These are phyloP conservation scores for Chiloscyllium plagiosum DNA, from an alignment of 2,113 vertebrate species.

Conservation along the genomic window DNA sequence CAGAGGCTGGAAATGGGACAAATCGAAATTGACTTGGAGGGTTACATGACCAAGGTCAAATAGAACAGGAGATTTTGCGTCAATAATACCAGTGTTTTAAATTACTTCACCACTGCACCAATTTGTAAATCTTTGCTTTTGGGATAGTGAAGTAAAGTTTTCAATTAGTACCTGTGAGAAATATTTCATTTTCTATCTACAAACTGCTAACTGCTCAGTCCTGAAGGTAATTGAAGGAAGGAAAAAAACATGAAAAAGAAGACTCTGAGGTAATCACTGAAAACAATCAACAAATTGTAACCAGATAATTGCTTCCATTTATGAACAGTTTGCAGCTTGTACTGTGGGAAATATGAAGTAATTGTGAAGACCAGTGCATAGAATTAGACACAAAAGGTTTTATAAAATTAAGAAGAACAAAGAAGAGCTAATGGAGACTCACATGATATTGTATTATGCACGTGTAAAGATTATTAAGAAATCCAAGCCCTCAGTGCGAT, in stretches of 20 bases:
- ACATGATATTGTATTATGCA: background rate
- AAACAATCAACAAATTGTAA: constrained; percentile 32
- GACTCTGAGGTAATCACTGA: constrained; percentile 8
- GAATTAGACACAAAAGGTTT: constrained; percentile 20
- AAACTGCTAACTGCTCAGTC: background rate
- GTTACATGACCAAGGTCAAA: background rate
- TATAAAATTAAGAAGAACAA: background rate
- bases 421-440: constrained; percentile 16
- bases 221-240: constrained; percentile 1
- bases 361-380: background rate
- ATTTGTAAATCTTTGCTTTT: background rate
- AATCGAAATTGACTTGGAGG: background rate
- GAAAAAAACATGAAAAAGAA: background rate
- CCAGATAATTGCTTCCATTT: constrained; percentile 4
- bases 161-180: background rate
- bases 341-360: background rate
- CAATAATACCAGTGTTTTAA: background rate
- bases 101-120: background rate
- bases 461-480: background rate
- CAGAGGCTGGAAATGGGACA: background rate
- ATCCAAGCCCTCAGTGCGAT: background rate
- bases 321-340: background rate
- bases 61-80: background rate
- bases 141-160: background rate
- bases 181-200: background rate